Evolutionary conservation across 2,113 vertebrate genomes (phyloP), one percentile per base, ranked within the genome.

Genomic region (Elaphurus davidianus): DNA sequence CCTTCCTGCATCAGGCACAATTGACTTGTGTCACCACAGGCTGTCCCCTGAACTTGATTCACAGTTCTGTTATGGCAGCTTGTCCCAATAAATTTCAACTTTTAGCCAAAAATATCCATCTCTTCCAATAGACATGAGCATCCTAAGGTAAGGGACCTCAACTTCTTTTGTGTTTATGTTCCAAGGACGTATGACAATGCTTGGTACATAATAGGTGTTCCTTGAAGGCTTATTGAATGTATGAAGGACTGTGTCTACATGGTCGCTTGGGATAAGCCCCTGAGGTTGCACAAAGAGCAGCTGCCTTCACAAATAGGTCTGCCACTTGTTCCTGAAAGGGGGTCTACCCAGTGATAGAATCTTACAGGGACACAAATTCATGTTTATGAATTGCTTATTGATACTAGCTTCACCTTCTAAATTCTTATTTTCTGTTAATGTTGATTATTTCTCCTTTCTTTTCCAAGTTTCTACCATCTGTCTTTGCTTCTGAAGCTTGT

Each of bases 401-500:
- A 43, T n/a, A 43, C 30, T 78, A 47, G 33, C 57, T 79, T 50
- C 52, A 50, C 40, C 27, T 87, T 88, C 62, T 71, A n/a, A 93
- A 47, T 88, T 60, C 64, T 57, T 54, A 59, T 55, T 71, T 92
- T 57, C 74, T 57, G 12, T 91, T 93, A 33, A 78, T 43, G 59
- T 79, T 88, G 40, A 57, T n/a, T 84, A 28, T 43, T 83, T 86
- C 91, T 33, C 9, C 25, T 62, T 85, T 71, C 52, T 79, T 78
- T 76, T 79, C 81, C 62, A 64, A 62, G 78, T 54, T 95, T 84
- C 88, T 78, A 6, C 4, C 60, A 67, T 57, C 45, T 90, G 33
- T 60, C 30, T 43, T 93, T 91, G 67, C 59, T 88, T 96, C 57
- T 74, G 89, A 86, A 55, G 17, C 55, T 76, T 91, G 36, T 57